These are phyloP conservation scores for Microtus pennsylvanicus DNA, from an alignment of 2,113 vertebrate genomes.

Conservation along the genomic window DNA sequence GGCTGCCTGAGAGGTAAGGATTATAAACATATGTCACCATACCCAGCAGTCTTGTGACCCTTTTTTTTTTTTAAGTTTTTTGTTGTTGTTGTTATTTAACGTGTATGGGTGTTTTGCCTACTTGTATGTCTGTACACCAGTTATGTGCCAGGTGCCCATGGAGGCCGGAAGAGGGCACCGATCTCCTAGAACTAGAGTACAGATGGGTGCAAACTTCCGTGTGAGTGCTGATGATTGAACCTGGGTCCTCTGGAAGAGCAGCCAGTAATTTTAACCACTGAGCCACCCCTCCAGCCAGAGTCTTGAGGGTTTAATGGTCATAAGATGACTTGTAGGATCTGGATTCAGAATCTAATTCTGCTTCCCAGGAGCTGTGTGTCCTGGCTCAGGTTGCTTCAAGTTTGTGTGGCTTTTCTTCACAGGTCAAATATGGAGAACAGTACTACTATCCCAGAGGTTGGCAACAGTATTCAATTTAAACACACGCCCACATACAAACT, in stretches of 20 bases:
- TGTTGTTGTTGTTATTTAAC: background rate
- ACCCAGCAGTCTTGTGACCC: background rate
- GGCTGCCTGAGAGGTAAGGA: background rate
- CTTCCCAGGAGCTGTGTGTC: background rate
- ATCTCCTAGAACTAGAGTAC: background rate
- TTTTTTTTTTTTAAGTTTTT: background rate
- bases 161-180: background rate
- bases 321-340: background rate
- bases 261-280: background rate
- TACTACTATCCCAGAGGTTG: background rate
- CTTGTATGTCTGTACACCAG: background rate
- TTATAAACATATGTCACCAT: no score
- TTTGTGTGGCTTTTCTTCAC: background rate
- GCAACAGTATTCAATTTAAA: background rate
- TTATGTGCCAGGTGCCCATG: background rate
- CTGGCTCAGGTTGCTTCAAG: background rate
- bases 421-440: background rate
- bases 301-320: background rate
- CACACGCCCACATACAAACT: background rate
- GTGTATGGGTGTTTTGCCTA: background rate
- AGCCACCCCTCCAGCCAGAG: background rate
- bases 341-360: background rate
- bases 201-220: background rate
- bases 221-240: no score
- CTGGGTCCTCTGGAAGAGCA: background rate